Base-by-base conservation (phyloP, 2,113 vertebrate genomes). In the Xyrauchen texanus region DNA sequence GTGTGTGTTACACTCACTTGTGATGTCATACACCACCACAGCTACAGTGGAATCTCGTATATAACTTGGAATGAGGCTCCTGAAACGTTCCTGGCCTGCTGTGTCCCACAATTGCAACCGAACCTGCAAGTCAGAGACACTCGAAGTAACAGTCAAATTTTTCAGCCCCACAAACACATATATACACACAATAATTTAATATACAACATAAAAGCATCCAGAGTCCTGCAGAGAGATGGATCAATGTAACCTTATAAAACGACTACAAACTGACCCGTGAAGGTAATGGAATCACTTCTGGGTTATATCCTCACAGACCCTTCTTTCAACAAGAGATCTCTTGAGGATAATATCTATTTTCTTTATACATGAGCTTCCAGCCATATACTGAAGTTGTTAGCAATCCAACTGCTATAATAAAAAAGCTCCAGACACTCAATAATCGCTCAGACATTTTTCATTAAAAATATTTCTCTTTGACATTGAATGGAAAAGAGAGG, bases 51-150 rank as follows among this genome's bases (percentile, higher is more conserved):
- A 97, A 92, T 97, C 96, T 11, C 96, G 93, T 85, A 97, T 97
- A 84, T 97, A 97, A 87, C 95, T 96, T 85, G 96, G 96, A 75
- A 97, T 97, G 89, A 97, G 93, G 89, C 96, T 97, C 86, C 96
- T 92, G 90, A 97, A 97, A 76, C 96, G 92, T 90, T 97, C 96
- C 84, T 97, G 96, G 78, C 96, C 96, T 0, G 96, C 96, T 0
- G 96, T 97, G 91, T 97, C 96, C 96, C 96, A 97, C 66, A 97
- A 94, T 91, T 97, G 96, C 93, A 97, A 90, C 87, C 96, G 91
- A 77, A 97, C 95, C 96, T 97, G 92, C 75, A 86, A 85, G 84
- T 89, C 85, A 88, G 82, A 86, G 61, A 87, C 15, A 60, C 53
- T 77, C 57, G 82, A 13, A 21, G 60, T 52, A 61, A 73, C 75